Evolutionary conservation across 2,113 vertebrate genomes (phyloP), one percentile per base, ranked within the genome.

Genomic region (Actinemys pallida): DNA sequence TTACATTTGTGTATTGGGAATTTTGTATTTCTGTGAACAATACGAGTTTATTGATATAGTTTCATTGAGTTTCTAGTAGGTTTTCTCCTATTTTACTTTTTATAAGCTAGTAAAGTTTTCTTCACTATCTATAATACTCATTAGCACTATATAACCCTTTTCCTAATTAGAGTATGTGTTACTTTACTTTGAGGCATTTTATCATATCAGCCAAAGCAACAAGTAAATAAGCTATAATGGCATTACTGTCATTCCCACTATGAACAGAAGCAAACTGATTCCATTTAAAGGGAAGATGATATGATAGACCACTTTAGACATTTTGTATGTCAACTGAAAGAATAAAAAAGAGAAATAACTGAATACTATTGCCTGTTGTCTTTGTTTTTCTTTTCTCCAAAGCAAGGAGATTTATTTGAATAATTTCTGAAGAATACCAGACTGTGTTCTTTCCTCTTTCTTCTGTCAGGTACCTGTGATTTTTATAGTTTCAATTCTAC

Each of bases 381-480:
- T 86, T 62, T 72, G 14, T 69, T 62, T 91, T 49, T 83, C 95
- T 94, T 89, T 88, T 84, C 85, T 52, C 81, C 53, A 93, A 95
- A 94, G 86, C 52, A 92, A 6, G 85, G 39, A 83, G 53, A 91
- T 97, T 96, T 96, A 90, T 95, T 92, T 92, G 92, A 95, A 96
- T 93, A 1, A 75, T 95, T 97, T 98, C 94, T 94, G 57, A 84
- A 94, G 89, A 97, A 81, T 2, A 2, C 16, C 0, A 0, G 29
- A 81, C 29, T 0, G 0, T 76, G 31, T 87, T 24, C 78, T 95
- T 96, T 97, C 79, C 59, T 89, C 25, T 90, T 95, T 90, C 81
- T 92, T 93, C 89, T 96, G 53, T 96, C 93, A 93, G 84, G 35
- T 79, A 69, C 87, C 76, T 88, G 53, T 27, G 16, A 56, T 80